Conservation (phyloP, 2,797 vertebrate species). For the Clarias pachynema region DNA sequence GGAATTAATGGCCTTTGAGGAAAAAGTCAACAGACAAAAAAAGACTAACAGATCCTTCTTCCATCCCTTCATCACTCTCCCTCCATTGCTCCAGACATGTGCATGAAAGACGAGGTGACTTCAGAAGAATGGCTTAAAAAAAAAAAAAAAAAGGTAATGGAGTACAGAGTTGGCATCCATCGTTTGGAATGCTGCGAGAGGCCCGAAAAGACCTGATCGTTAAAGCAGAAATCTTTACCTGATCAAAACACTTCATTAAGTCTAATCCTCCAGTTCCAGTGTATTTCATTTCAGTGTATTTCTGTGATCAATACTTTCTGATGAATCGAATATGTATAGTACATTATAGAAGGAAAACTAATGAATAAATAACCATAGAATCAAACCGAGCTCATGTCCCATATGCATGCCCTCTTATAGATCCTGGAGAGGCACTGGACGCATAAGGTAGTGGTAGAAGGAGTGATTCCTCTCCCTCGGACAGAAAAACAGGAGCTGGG, state of each 20-base stretch:
- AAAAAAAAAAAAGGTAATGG: constrained; percentile 28
- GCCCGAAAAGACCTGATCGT: constrained; percentile 27
- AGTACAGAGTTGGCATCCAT: constrained; percentile 27
- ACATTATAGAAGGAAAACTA: constrained; percentile 35
- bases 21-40: constrained; percentile 61
- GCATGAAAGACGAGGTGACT: constrained; percentile 33
- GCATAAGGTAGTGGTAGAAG: constrained; percentile 49
- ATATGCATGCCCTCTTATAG: constrained; percentile 50
- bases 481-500: constrained; percentile 33
- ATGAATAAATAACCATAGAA: constrained; percentile 52
- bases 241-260: constrained; percentile 46
- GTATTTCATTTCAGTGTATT: constrained; percentile 47
- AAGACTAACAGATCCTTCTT: constrained; percentile 63
- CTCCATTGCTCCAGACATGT: constrained; percentile 29
- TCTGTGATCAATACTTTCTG: constrained; percentile 58
- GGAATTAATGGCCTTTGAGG: constrained; percentile 68
- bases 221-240: constrained; percentile 39
- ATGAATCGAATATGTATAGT: constrained; percentile 66
- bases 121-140: constrained; percentile 68
- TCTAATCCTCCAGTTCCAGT: constrained; percentile 45
- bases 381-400: constrained; percentile 52
- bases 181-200: constrained; percentile 14
- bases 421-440: constrained; percentile 58
- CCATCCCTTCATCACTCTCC: constrained; percentile 30
- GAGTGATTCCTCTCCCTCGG: constrained; percentile 55